Base-by-base conservation (phyloP, 2,888 invertebrate species). In the Eupelmus urozonus region DNA sequence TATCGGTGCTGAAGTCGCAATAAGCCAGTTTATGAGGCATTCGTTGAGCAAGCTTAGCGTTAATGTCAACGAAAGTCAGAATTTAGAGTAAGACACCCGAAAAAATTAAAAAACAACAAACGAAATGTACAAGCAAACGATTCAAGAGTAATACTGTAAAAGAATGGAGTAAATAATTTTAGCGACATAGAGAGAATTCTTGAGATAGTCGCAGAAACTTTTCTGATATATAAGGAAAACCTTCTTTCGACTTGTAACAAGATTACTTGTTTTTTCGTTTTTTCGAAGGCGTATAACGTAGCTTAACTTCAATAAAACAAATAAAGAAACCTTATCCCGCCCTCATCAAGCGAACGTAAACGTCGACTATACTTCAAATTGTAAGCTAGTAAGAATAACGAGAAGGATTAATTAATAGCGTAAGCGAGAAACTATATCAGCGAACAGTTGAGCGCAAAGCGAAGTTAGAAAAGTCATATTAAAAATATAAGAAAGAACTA, bases 31-130 rank as follows among this genome's bases (percentile, higher is more conserved):
- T 25, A 57, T 18, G 20, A 57, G 16, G 25, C 45, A 63, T 27
- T 53, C 42, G 25, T 65, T 27, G 40, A 69, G 42, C 20, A 5
- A 5, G 11, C 20, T 13, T 67, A 67, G 63, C 25, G 23, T 34
- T 53, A 40, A 65, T 69, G n/a, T 63, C 78, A 78, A 78, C 73
- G 73, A 74, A 73, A 74, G 5, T 69, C 73, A 72, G 45, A n/a
- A 55, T 72, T 27, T 72, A 67, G 29, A 20, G 40, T n/a, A n/a
- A 55, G 25, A 60, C 20, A 67, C 55, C 66, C 53, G 57, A 71
- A 65, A 45, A 74, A 20, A 67, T 60, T 59, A 65, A 11, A 1
- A 45, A 69, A 57, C 23, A 65, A 11, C 7, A 45, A 69, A 57
- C 23, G 18, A 40, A 67, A 29, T 69, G 69, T 76, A 76, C 34